Conservation (phyloP, 2,797 vertebrate species). For the Microctenopoma lineatum region DNA sequence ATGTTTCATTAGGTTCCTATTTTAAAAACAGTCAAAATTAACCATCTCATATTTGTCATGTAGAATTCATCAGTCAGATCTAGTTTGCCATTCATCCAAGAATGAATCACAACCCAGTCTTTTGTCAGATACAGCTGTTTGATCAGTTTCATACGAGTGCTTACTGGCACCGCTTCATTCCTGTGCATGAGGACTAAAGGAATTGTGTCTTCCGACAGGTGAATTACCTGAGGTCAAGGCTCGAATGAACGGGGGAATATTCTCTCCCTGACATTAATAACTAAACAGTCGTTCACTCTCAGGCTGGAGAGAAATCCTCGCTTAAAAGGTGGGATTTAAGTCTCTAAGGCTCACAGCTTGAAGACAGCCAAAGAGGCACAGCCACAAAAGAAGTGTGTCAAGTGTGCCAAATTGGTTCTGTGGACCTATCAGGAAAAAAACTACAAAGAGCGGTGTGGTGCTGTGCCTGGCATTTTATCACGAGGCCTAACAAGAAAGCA, state of each 20-base stretch:
- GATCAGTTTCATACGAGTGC: constrained; percentile 47
- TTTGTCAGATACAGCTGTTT: constrained; percentile 38
- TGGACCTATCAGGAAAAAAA: constrained; percentile 63
- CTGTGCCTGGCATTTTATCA: constrained; percentile 53
- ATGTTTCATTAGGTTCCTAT: neutral
- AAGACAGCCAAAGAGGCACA: constrained; percentile 62
- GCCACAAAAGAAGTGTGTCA: constrained; percentile 72
- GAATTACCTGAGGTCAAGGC: constrained; percentile 72
- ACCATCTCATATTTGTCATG: constrained; percentile 16
- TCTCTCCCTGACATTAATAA: constrained; percentile 73
- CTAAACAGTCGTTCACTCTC: constrained; percentile 73
- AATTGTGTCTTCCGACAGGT: constrained; percentile 61
- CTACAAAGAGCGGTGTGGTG: constrained; percentile 52
- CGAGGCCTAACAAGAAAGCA: constrained; percentile 25
- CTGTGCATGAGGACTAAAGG: constrained; percentile 56
- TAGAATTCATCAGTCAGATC: constrained; percentile 13
- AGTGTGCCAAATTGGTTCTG: constrained; percentile 71
- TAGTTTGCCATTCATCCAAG: constrained; percentile 21
- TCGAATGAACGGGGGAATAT: constrained; percentile 40
- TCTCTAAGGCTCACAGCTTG: constrained; percentile 68
- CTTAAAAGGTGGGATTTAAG: constrained; percentile 80
- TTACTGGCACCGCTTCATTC: constrained; percentile 47
- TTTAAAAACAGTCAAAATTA: constrained; percentile 15
- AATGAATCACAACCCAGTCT: constrained; percentile 27
- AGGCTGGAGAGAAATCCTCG: constrained; percentile 70